Conservation (phyloP, 2,797 vertebrate genomes). For the Rhincodon typus region DNA sequence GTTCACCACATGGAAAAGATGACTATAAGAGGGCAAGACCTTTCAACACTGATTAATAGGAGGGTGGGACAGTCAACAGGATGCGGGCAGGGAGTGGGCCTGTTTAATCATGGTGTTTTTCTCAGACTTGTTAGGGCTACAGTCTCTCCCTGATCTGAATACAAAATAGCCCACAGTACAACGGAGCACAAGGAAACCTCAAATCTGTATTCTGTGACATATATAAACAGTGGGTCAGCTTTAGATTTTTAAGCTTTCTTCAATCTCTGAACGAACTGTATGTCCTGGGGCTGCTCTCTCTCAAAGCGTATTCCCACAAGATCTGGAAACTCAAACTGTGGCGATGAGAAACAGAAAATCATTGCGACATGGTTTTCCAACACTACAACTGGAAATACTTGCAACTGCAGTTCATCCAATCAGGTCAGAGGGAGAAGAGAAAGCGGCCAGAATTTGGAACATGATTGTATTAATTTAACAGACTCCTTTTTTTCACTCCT, state of each 20-base stretch:
- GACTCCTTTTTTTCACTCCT: background rate
- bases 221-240: background rate
- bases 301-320: background rate
- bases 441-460: background rate
- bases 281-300: background rate
- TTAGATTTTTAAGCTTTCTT: background rate
- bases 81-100: background rate
- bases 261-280: background rate
- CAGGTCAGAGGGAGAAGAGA: background rate
- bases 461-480: background rate
- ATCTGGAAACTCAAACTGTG: constrained; percentile 3
- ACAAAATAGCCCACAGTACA: background rate
- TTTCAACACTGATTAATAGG: background rate
- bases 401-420: background rate
- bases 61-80: constrained; percentile 11
- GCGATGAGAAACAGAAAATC: background rate
- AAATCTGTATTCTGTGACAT: background rate
- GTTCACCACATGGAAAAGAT: background rate
- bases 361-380: background rate
- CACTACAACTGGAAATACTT: background rate
- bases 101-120: constrained; percentile 27
- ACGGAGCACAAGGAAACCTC: background rate
- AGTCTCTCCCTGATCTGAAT: background rate
- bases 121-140: background rate
- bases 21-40: background rate